phyloP scores from a whole-genome alignment of 2,888 invertebrate genomes.

The Rhamnusium bicolor region DNA sequence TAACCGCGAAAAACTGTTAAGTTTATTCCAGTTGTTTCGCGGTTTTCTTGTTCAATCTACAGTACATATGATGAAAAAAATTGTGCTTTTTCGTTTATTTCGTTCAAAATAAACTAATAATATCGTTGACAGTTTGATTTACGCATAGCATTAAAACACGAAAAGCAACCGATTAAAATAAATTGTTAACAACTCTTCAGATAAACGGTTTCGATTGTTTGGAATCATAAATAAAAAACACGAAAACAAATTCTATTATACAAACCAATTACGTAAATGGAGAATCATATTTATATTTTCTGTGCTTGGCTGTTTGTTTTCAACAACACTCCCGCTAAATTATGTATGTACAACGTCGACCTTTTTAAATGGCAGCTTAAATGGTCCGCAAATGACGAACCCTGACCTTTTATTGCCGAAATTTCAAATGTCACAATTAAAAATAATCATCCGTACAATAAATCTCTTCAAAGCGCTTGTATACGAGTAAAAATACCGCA shows the following conservation, averaged over 20 bases:
- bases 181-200: no score
- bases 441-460: neutral
- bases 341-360: neutral
- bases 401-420: constrained; percentile 13
- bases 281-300: neutral
- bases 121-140: no score
- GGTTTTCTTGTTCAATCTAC: no score
- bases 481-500: neutral
- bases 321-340: neutral
- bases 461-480: neutral
- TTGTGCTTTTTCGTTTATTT: no score
- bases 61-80: no score
- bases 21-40: no score
- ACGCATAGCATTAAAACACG: no score
- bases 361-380: constrained; percentile 8
- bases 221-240: neutral
- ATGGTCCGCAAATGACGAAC: constrained; percentile 4
- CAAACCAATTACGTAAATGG: neutral
- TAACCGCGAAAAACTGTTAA: no score
- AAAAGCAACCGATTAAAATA: no score
- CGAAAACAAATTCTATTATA: neutral
- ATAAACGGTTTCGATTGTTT: neutral
- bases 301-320: neutral
- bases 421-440: constrained; percentile 18
- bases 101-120: no score